Evolutionary conservation across 2,888 invertebrate genomes (phyloP).

Genomic region (Pilophorus perplexus): DNA sequence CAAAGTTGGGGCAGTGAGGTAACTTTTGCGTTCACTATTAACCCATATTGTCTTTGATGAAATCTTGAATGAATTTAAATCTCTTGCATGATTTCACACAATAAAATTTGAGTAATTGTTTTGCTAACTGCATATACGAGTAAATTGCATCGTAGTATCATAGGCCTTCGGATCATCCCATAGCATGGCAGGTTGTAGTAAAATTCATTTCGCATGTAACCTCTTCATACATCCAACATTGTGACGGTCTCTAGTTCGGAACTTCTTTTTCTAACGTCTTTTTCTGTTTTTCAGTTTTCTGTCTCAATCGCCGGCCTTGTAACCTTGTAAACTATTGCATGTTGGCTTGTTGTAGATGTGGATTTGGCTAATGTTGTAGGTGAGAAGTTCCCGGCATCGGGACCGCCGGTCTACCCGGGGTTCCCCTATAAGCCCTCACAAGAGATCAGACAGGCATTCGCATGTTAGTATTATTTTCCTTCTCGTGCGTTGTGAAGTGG

Average conservation of each 20-base stretch:
- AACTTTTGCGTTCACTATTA: slow-evolving; percentile 47
- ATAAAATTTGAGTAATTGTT: too few species aligned
- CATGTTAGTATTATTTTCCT: slow-evolving; percentile 26
- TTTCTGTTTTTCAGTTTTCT: background rate
- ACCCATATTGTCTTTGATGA: too few species aligned
- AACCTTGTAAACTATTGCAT: slow-evolving; percentile 8
- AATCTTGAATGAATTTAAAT: too few species aligned
- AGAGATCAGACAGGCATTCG: slow-evolving; percentile 21
- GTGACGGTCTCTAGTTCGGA: background rate
- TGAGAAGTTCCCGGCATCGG: slow-evolving; percentile 21
- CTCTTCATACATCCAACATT: background rate
- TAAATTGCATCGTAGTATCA: slow-evolving; percentile 48
- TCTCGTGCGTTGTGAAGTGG: too few species aligned
- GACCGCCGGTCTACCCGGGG: slow-evolving; percentile 14
- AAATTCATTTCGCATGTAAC: background rate
- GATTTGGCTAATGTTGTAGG: slow-evolving; percentile 29
- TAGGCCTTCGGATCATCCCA: background rate
- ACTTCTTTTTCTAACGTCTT: background rate
- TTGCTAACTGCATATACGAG: too few species aligned
- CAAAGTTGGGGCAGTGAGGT: slow-evolving; percentile 61
- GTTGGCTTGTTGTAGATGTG: slow-evolving; percentile 22
- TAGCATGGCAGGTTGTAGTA: background rate
- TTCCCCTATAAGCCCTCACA: slow-evolving; percentile 14
- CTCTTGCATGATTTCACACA: too few species aligned
- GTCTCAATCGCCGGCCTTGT: background rate